These are phyloP conservation scores for Gambelia wislizenii DNA, from an alignment of 2,797 vertebrate species.

Conservation along the genomic window DNA sequence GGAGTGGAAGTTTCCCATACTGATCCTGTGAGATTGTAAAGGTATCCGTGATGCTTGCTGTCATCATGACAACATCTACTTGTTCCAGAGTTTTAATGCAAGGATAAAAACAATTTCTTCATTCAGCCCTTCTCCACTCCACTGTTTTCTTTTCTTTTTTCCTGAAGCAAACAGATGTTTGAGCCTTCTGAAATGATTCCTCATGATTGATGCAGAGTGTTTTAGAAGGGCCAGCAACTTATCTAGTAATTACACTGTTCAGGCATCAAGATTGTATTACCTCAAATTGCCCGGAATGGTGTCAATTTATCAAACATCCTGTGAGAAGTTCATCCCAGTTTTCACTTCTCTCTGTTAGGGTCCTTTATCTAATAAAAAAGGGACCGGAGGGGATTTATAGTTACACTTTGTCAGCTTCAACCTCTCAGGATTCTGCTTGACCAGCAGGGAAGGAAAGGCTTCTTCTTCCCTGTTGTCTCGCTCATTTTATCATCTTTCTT, in stretches of 20 bases:
- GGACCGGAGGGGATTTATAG: slow-evolving; percentile 55
- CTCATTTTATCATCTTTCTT: slow-evolving; percentile 60
- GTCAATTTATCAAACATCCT: slow-evolving; percentile 72
- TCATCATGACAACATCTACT: too few species aligned
- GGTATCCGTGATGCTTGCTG: too few species aligned
- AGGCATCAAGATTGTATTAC: slow-evolving; percentile 71
- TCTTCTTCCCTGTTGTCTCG: slow-evolving; percentile 49
- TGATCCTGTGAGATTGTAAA: too few species aligned
- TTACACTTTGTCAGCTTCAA: slow-evolving; percentile 52
- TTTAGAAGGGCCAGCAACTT: slow-evolving; percentile 62
- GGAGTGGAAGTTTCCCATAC: too few species aligned
- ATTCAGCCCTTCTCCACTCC: background rate
- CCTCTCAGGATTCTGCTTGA: slow-evolving; percentile 58
- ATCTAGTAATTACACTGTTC: slow-evolving; percentile 69
- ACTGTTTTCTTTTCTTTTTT: background rate
- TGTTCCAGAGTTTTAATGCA: slow-evolving; percentile 9
- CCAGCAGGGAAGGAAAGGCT: slow-evolving; percentile 16
- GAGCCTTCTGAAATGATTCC: slow-evolving; percentile 24
- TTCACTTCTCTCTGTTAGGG: slow-evolving; percentile 60
- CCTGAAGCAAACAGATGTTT: slow-evolving; percentile 31
- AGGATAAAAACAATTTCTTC: rapidly evolving
- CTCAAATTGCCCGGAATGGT: slow-evolving; percentile 72
- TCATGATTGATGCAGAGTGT: slow-evolving; percentile 59
- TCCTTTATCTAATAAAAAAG: slow-evolving; percentile 67
- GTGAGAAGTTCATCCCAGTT: slow-evolving; percentile 60